Base-by-base conservation (phyloP, 2,113 vertebrate genomes). In the Chinchilla lanigera region DNA sequence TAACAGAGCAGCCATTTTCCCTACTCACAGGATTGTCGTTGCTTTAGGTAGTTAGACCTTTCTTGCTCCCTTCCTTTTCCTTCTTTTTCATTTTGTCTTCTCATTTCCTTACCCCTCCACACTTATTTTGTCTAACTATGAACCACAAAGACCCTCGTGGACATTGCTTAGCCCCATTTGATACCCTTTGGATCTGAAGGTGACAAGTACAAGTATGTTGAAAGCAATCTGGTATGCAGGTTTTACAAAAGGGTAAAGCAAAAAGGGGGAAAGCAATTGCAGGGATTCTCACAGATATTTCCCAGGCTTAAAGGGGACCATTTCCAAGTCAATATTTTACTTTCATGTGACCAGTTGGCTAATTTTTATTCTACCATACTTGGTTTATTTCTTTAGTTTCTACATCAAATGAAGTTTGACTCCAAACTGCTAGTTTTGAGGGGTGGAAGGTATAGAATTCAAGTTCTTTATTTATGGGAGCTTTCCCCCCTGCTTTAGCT, bases 361-460 rank as follows among this genome's bases (percentile, higher is more conserved):
- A 9, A 84, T 14, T 87, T 86, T 96, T 73, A 86, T 63, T 63
- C 73, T 13, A 73, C n/a, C 30, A 13, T 41, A 28, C 33, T 78
- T 52, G 75, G 50, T 50, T 97, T 86, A 85, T 95, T 58, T 50
- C 14, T 58, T 83, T 30, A 44, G 86, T 92, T 97, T 95, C 88
- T 71, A 90, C 86, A 92, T 94, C 82, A 94, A 94, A 95, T 94
- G 60, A 96, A 93, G 26, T 77, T n/a, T 41, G 22, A 86, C 33
- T 96, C 47, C 85, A 95, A 92, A 87, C 10, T 52, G 33, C 35
- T 33, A 82, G 2, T 47, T 67, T 6, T 24, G 26, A 44, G 44
- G 83, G 54, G 38, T 5, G 0, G 1, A 11, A 38, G 20, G 50
- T 44, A 33, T 63, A 16, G 52, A 54, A 67, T 78, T 89, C 41